Conservation (phyloP, 2,888 invertebrate genomes). For the Uloborus plumipes region DNA sequence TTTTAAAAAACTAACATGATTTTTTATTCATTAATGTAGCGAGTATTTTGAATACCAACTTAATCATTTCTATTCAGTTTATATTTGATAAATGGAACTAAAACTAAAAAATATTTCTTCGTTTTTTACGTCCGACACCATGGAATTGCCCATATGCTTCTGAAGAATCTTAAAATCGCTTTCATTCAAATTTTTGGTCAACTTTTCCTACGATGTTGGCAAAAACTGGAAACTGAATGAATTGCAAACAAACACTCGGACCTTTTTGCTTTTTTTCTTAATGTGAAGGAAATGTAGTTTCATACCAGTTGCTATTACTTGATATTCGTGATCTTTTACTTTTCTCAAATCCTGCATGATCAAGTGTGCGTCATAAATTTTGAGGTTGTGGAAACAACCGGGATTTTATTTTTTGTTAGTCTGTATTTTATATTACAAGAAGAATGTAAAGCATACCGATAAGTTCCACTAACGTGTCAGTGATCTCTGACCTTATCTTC, state of each 20-base stretch:
- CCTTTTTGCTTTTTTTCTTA: background rate
- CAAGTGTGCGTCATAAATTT: background rate
- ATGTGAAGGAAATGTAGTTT: background rate
- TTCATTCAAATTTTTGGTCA: constrained; percentile 2
- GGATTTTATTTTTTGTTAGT: background rate
- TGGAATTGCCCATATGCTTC: no score
- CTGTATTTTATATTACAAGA: no score
- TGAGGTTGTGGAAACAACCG: background rate
- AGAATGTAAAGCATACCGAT: no score
- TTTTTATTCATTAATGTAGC: no score
- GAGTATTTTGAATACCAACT: no score
- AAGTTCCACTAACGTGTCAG: background rate
- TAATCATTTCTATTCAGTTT: no score
- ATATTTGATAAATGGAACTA: no score
- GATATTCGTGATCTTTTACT: background rate
- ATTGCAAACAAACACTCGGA: background rate
- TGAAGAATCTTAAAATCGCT: background rate
- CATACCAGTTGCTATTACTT: background rate
- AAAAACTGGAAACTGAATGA: background rate
- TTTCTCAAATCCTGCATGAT: background rate
- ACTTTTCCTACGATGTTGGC: background rate
- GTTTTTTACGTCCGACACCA: no score
- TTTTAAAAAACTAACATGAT: no score
- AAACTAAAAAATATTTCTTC: no score
- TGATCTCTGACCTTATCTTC: background rate